Percentiles rank a stretch among this genome's conserved stretches.
Evolutionary conservation across 2,888 invertebrate species (phyloP).

Genomic region (Pomacea canaliculata): DNA sequence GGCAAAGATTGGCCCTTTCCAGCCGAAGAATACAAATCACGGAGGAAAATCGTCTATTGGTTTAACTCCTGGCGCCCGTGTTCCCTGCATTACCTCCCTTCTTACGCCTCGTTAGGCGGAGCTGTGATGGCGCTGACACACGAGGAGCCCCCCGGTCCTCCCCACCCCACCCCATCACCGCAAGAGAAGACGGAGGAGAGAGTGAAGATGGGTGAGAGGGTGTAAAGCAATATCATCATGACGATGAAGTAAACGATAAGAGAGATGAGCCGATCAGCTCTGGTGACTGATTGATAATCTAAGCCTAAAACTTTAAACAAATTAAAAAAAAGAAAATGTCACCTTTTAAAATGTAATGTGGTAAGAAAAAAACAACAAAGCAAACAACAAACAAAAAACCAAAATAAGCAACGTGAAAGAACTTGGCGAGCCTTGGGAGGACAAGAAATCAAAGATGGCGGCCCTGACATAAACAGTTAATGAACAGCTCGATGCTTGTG

Average conservation of each 20-base stretch:
- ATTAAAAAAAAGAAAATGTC: too few relatives aligned
- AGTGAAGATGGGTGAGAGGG: neutral
- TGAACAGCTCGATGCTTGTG: too few relatives aligned
- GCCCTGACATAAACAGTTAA: neutral
- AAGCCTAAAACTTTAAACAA: too few relatives aligned
- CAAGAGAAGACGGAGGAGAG: neutral
- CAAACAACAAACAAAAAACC: too few relatives aligned
- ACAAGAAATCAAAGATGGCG: too few relatives aligned
- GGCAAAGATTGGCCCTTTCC: constrained; percentile 32
- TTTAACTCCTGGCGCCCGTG: constrained; percentile 32
- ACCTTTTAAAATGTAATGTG: too few relatives aligned
- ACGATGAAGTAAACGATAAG: neutral
- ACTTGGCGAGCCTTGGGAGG: too few relatives aligned
- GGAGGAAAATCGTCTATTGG: constrained; percentile 32
- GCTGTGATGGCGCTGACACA: constrained; percentile 26
- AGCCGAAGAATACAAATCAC: constrained; percentile 35
- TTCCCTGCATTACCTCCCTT: constrained; percentile 35
- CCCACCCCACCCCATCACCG: constrained; percentile 1
- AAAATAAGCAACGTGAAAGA: too few relatives aligned
- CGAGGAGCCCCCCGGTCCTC: neutral
- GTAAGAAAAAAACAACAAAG: too few relatives aligned
- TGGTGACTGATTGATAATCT: too few relatives aligned
- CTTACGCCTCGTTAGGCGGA: constrained; percentile 33
- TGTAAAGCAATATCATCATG: neutral
- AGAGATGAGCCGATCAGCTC: neutral